Evolutionary conservation across 2,113 vertebrate species (phyloP).

Genomic region (Herpetotheres cachinnans): DNA sequence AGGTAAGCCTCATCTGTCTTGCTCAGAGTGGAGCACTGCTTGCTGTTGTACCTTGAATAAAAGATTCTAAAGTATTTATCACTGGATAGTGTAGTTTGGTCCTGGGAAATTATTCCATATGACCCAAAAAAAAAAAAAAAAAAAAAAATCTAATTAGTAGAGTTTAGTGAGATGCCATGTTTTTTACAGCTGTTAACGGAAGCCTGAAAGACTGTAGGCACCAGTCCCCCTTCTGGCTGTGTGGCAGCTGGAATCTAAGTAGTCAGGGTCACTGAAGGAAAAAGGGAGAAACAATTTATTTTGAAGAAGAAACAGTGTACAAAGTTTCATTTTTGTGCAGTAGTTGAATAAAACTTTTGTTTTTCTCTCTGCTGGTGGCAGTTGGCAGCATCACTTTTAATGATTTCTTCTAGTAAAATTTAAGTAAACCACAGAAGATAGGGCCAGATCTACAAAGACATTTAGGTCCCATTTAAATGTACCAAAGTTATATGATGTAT

Average conservation of each 20-base stretch:
- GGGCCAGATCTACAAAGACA: background rate
- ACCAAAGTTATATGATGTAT: background rate
- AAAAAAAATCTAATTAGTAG: background rate
- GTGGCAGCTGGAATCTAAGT: background rate
- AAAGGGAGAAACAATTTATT: background rate
- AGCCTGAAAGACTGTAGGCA: background rate
- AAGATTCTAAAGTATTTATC: background rate
- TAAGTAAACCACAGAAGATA: background rate
- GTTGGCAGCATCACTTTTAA: background rate
- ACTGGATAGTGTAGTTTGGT: background rate
- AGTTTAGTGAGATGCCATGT: background rate
- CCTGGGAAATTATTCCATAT: background rate
- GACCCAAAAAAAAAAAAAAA: background rate
- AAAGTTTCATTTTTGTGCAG: background rate
- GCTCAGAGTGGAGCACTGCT: background rate
- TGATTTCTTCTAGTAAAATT: background rate
- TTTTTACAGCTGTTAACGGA: background rate
- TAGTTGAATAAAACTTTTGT: background rate
- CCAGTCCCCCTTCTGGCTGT: background rate
- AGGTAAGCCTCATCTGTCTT: background rate
- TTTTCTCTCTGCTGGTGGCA: background rate
- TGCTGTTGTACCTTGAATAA: background rate
- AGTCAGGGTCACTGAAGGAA: background rate
- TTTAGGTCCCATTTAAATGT: background rate
- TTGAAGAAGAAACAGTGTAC: background rate